Base-by-base conservation (phyloP, 2,113 vertebrate species). In the Hirundichthys speculiger region DNA sequence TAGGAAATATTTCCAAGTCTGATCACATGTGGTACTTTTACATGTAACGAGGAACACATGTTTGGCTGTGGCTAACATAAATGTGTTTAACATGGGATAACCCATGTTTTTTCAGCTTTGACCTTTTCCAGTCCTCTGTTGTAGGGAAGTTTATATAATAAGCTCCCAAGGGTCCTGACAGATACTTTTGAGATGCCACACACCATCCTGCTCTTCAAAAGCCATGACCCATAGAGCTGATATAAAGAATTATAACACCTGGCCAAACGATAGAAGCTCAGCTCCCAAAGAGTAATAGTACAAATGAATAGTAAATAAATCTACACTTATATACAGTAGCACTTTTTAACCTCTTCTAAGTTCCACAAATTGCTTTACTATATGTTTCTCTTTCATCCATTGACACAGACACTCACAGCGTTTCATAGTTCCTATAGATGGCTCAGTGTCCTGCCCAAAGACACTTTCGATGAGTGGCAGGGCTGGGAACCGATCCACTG, bases 11-110 rank as follows among this genome's bases (percentile, higher is more conserved):
- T 64, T 73, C 64, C 42, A 75, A 64, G 55, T 47, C 49, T 25
- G 46, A 49, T 84, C 72, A 77, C 41, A 6, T 80, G 53, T 58
- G 52, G 38, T 10, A 27, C 53, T 61, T 46, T 46, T 76, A 51
- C 41, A 58, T 22, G 55, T 86, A 81, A 91, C 61, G 65, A 67
- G 27, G 22, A 86, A 63, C 86, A 88, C 18, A 53, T 89, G 85
- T 88, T 78, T 82, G 85, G 70, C 1, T 1, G 25, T 50, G 63
- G 64, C 47, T 65, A 21, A 63, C 73, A 52, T 68, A 38, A 64
- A 69, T 52, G 14, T 61, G 22, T 49, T 39, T 25, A 68, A 84
- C 50, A 38, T 52, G 21, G 38, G 62, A 74, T 65, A 75, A 59
- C 56, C 18, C n/a, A 11, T 69, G 14, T 65, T 73, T 70, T 46